phyloP scores from a whole-genome alignment of 2,113 vertebrate species.

The Lagenorhynchus albirostris region DNA sequence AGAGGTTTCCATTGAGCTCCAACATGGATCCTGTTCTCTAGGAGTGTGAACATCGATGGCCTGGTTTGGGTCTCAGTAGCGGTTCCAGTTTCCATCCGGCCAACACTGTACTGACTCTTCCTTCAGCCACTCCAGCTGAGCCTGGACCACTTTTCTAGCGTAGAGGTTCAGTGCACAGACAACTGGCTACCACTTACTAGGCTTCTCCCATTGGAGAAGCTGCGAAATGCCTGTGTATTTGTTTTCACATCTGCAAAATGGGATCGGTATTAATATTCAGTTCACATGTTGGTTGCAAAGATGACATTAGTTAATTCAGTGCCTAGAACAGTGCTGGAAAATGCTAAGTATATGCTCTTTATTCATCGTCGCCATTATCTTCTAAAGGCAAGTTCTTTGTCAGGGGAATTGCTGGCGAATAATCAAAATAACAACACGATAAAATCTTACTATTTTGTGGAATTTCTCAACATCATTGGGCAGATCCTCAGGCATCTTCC shows the following conservation, averaged over 20 bases:
- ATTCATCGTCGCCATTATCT: background rate
- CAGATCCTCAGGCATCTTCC: background rate
- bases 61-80: background rate
- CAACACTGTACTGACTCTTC: rapidly evolving
- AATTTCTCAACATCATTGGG: background rate
- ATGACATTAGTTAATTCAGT: background rate
- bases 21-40: no score
- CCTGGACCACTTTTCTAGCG: no score
- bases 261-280: background rate
- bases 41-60: rapidly evolving
- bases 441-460: background rate
- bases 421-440: rapidly evolving
- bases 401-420: background rate
- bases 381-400: background rate
- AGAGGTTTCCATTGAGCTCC: background rate
- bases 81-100: background rate
- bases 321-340: background rate
- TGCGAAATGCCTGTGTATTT: background rate
- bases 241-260: background rate
- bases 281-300: background rate
- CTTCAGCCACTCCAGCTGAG: background rate
- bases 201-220: background rate
- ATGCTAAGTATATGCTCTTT: no score
- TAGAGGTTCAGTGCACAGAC: background rate
- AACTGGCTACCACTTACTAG: background rate